These are phyloP conservation scores for Perdita meconis DNA, from an alignment of 2,888 invertebrate genomes.

Conservation along the genomic window DNA sequence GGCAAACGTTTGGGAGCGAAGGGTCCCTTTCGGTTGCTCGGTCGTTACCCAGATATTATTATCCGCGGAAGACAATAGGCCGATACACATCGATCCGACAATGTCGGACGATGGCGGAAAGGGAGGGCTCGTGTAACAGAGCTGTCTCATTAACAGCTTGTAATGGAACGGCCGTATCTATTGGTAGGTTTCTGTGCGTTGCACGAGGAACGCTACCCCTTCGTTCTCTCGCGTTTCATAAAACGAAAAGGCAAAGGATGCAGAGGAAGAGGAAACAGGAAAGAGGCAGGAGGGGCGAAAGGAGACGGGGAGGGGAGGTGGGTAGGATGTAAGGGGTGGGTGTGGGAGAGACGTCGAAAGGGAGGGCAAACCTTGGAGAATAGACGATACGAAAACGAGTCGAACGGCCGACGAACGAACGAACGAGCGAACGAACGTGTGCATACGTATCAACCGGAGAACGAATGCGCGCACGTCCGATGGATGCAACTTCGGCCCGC, in stretches of 20 bases:
- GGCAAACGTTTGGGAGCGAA: slow-evolving; percentile 3
- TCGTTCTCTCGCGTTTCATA: slow-evolving; percentile 49
- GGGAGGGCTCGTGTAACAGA: slow-evolving; percentile 71
- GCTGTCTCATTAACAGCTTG: slow-evolving; percentile 82
- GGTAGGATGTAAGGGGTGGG: not conserved
- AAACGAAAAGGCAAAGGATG: slow-evolving; percentile 46
- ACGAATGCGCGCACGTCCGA: slow-evolving; percentile 66
- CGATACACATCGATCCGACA: slow-evolving; percentile 65
- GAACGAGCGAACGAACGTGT: slow-evolving; percentile 7
- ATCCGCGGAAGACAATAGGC: slow-evolving; percentile 78
- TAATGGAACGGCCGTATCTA: slow-evolving; percentile 78
- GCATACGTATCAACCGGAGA: slow-evolving; percentile 50
- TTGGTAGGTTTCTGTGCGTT: slow-evolving; percentile 58
- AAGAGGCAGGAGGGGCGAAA: slow-evolving; percentile 19
- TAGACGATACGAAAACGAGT: slow-evolving; percentile 68
- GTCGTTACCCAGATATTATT: slow-evolving; percentile 79
- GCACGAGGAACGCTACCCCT: slow-evolving; percentile 33
- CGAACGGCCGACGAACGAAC: slow-evolving; percentile 55
- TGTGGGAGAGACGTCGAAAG: slow-evolving; percentile 30
- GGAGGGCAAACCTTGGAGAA: slow-evolving; percentile 65
- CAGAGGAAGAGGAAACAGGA: slow-evolving; percentile 23
- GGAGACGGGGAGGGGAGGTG: not conserved
- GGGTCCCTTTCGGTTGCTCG: slow-evolving; percentile 43
- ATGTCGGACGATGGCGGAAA: slow-evolving; percentile 64
- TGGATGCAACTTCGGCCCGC: slow-evolving; percentile 71